Evolutionary conservation across 2,113 vertebrate species (phyloP).

Genomic region (Australoheros scitulus): DNA sequence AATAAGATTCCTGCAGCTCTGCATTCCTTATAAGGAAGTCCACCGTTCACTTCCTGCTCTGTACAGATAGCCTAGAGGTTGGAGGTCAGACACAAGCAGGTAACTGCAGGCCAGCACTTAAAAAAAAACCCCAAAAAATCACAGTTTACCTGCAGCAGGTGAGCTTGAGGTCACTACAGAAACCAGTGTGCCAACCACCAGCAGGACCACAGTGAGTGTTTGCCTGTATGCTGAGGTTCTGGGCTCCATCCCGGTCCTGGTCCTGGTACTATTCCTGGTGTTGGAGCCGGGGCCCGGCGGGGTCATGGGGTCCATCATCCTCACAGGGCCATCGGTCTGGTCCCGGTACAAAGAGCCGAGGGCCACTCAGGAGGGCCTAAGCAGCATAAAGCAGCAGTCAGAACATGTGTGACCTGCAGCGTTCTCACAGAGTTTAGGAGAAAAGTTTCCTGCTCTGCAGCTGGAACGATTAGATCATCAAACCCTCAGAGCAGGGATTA

Average conservation of each 20-base stretch:
- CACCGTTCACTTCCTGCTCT: not conserved
- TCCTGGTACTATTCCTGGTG: conserved; percentile 34
- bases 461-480: not conserved
- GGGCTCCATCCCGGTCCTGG: conserved; percentile 54
- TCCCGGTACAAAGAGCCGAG: not conserved
- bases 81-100: not conserved
- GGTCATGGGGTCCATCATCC: conserved; percentile 58
- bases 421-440: not conserved
- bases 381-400: not conserved
- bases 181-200: conserved; percentile 54
- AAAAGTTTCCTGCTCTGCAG: not conserved
- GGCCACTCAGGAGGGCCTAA: conserved; percentile 56
- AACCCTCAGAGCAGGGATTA: not conserved
- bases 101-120: not conserved
- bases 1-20: not conserved
- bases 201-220: conserved; percentile 42
- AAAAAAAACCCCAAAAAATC: not conserved
- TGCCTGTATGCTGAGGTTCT: conserved; percentile 19
- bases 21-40: not conserved
- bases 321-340: conserved; percentile 17
- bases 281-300: not conserved
- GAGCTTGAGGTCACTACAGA: conserved; percentile 61
- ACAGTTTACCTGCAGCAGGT: conserved; percentile 69
- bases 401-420: not conserved
- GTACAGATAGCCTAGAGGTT: not conserved